Evolutionary conservation across 2,888 invertebrate species (phyloP), one percentile per base, ranked within the genome.

Genomic region (Agrotis clavis): DNA sequence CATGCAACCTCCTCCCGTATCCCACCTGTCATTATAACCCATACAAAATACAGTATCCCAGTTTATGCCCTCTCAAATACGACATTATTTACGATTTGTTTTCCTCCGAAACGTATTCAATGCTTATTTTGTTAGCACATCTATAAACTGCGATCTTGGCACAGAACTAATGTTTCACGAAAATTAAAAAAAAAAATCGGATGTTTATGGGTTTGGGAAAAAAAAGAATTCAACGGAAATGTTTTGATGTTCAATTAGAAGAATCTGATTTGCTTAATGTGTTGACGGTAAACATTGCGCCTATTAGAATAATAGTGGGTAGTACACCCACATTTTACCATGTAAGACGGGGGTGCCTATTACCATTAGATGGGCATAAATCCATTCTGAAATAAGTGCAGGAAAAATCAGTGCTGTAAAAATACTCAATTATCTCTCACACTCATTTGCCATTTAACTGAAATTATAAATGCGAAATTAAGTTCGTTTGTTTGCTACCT

Each of bases 61-160:
- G 30, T 69, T 65, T 62, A 78, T 54, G 21, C 51, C 65, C 78
- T 68, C 80, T 76, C 65, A 69, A 45, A 50, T 1, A 53, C 51
- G 69, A 67, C 66, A 60, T 25, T 70, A 66, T 79, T 79, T 81
- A 79, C 54, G 77, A 48, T 62, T 65, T 80, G 67, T 80, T 80
- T 64, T 68, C 35, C 25, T 53, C 45, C 25, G 21, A 13, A 41
- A 51, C 69, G 76, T 41, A 60, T 35, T 57, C 53, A 63, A 60
- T 51, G 77, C 77, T 81, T 81, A n/a, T 81, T 79, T 81, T 81
- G 51, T 30, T 70, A 76, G 47, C 48, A 41, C 25, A 47, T 64
- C 81, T 65, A 66, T 79, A 81, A 76, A 79, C 69, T 69, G 60
- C 30, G 57, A 18, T 68, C 18, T 84, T 84, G 83, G 84, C 78